These are phyloP conservation scores for Pangasius krempfi DNA, from an alignment of 2,797 vertebrate species.

Conservation along the genomic window DNA sequence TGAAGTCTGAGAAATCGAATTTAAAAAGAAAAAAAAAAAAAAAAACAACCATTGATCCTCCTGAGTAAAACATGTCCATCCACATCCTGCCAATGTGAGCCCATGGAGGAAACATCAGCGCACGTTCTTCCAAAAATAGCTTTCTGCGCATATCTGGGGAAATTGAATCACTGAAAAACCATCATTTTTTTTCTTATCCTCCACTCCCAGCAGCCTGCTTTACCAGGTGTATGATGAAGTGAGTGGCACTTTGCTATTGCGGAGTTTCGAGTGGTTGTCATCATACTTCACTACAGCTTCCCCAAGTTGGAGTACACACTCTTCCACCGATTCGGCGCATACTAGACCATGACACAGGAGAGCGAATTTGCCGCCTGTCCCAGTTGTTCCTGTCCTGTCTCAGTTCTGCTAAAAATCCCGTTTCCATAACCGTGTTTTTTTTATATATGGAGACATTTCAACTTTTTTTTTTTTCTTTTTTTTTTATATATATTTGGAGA, in stretches of 20 bases:
- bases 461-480: too few species aligned
- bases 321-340: conserved; percentile 8
- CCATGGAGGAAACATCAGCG: not conserved
- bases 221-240: conserved; percentile 25
- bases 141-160: not conserved
- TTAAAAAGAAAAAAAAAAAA: not conserved
- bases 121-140: conserved; percentile 11
- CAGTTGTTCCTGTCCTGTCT: not conserved
- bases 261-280: conserved; percentile 46
- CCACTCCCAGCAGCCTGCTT: conserved; percentile 17
- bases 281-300: conserved; percentile 35
- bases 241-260: conserved; percentile 38
- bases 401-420: not conserved
- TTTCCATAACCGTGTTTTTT: not conserved
- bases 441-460: not conserved
- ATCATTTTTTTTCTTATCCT: not conserved
- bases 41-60: not conserved
- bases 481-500: too few species aligned
- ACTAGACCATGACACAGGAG: conserved; percentile 3
- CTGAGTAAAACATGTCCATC: conserved; percentile 5
- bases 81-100: not conserved
- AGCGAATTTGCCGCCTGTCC: not conserved
- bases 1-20: not conserved
- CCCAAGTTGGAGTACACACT: conserved; percentile 18
- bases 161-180: not conserved